Percentiles rank a stretch among this genome's conserved stretches.
phyloP scores from a whole-genome alignment of 2,797 vertebrate species.

The Onychomys torridus region DNA sequence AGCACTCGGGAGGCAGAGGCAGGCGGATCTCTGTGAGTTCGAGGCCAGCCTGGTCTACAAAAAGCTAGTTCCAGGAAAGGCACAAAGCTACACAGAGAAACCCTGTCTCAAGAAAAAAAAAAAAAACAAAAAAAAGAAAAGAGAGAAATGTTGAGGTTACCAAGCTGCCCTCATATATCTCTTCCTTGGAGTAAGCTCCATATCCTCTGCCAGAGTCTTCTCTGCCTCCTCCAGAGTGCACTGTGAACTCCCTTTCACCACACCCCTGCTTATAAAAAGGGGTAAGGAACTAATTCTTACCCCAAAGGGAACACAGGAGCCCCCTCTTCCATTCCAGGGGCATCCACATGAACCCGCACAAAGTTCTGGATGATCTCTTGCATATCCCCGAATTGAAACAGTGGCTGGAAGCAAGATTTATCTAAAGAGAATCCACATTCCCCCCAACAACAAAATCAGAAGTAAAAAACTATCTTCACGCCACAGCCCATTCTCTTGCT shows the following conservation, averaged over 20 bases:
- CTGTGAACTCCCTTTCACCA: neutral
- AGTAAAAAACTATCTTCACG: neutral
- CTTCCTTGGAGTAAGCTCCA: neutral
- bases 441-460: constrained; percentile 65
- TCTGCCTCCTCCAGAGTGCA: neutral
- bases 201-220: neutral
- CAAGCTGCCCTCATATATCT: neutral
- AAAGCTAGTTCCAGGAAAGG: too few species aligned
- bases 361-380: constrained; percentile 97
- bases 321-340: constrained; percentile 94
- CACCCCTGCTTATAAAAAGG: neutral
- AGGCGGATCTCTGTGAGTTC: too few species aligned
- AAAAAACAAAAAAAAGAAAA: too few species aligned
- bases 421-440: constrained; percentile 86
- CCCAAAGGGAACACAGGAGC: constrained; percentile 91
- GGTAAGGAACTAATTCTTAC: constrained; percentile 84
- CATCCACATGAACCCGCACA: constrained; percentile 93
- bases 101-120: too few species aligned
- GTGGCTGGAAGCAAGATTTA: constrained; percentile 94
- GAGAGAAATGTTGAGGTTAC: neutral
- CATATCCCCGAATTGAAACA: constrained; percentile 96
- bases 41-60: too few species aligned
- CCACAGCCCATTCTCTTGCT: neutral
- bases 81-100: too few species aligned
- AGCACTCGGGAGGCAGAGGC: too few species aligned